Conservation (phyloP, 2,797 vertebrate species). For the Hippopotamyrus pictus region DNA sequence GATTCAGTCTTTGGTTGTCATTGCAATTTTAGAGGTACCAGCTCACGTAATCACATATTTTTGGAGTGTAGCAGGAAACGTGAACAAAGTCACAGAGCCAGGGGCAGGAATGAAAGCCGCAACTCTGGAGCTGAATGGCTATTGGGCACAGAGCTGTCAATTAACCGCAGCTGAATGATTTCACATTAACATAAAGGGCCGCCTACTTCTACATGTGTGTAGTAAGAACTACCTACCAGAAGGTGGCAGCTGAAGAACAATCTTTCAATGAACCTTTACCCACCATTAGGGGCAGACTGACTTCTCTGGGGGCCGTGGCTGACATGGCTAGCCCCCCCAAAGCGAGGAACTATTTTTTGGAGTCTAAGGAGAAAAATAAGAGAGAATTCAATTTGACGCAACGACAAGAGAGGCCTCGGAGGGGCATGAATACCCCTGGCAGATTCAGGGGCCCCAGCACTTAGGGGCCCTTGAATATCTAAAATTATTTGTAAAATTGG, state of each 20-base stretch:
- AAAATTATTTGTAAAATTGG: neutral
- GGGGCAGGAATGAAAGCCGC: neutral
- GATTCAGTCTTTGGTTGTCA: neutral
- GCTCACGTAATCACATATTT: neutral
- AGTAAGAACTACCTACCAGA: constrained; percentile 37
- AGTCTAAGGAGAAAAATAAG: neutral
- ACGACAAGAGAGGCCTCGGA: neutral
- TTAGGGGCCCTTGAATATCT: neutral
- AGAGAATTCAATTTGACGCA: neutral
- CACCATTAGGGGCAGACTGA: neutral
- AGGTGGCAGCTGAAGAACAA: constrained; percentile 52
- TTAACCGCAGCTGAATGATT: neutral
- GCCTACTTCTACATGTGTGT: neutral
- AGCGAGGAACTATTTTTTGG: neutral
- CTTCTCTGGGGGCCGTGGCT: neutral
- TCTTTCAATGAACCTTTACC: neutral
- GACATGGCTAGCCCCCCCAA: neutral
- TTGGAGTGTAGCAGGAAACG: neutral
- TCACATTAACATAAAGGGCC: neutral
- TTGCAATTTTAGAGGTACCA: neutral
- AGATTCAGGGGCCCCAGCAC: neutral
- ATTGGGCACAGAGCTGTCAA: neutral
- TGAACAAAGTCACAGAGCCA: neutral
- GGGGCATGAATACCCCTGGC: neutral
- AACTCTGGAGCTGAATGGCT: neutral